Evolutionary conservation across 2,888 invertebrate species (phyloP).

Genomic region (Sinopyrophorus schimmeli): DNA sequence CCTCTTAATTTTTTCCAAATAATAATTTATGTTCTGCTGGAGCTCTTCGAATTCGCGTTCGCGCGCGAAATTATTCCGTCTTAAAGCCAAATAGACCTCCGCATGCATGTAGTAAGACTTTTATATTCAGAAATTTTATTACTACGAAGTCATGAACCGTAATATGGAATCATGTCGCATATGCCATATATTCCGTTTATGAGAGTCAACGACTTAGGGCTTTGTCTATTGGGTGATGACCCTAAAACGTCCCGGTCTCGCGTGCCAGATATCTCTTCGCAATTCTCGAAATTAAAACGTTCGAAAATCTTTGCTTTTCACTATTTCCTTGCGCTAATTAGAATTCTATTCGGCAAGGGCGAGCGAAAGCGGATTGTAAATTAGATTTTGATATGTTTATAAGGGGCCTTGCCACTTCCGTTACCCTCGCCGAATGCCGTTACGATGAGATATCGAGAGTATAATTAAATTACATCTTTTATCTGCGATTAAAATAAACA

Average conservation of each 20-base stretch:
- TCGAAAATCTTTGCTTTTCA: slow-evolving; percentile 11
- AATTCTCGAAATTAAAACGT: slow-evolving; percentile 26
- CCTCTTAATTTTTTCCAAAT: too few species aligned
- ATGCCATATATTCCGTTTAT: slow-evolving; percentile 33
- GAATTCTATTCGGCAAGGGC: slow-evolving; percentile 26
- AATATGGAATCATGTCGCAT: slow-evolving; percentile 39
- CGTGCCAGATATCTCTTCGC: too few species aligned
- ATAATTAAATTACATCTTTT: slow-evolving; percentile 31
- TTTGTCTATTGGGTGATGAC: slow-evolving; percentile 6
- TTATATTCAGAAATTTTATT: slow-evolving; percentile 36
- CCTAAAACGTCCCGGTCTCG: slow-evolving; percentile 5
- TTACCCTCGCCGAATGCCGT: slow-evolving; percentile 25
- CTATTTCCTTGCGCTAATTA: slow-evolving; percentile 27
- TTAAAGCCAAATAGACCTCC: slow-evolving; percentile 2
- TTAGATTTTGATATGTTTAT: slow-evolving; percentile 32
- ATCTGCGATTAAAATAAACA: slow-evolving; percentile 31
- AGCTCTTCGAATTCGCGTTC: too few species aligned
- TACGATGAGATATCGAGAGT: slow-evolving; percentile 27
- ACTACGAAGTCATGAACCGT: slow-evolving; percentile 34
- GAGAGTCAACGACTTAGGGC: slow-evolving; percentile 13
- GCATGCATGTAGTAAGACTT: slow-evolving; percentile 4
- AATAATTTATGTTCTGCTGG: too few species aligned
- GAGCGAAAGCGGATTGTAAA: slow-evolving; percentile 27
- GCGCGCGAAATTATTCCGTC: slow-evolving; percentile 10
- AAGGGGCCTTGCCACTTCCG: slow-evolving; percentile 30